Conservation (phyloP, 53 echinoderm and acorn worm genomes). For the Apostichopus leukothele region DNA sequence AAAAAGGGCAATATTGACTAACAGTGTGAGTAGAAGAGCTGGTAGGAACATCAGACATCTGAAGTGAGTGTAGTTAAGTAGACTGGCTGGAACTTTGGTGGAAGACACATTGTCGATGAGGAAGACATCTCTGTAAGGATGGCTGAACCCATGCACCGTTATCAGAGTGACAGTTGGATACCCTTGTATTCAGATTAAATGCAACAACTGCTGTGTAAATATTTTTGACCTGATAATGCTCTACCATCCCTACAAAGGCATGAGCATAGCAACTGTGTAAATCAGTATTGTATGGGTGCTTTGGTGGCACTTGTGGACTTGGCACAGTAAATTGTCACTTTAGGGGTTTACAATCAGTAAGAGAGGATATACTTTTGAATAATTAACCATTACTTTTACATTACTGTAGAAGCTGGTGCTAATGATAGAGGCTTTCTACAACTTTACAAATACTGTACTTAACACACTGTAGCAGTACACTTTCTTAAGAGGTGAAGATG, state of each 20-base stretch:
- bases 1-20: too few relatives aligned
- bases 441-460: neutral
- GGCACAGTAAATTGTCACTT: neutral
- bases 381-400: neutral
- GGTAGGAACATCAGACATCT: too few relatives aligned
- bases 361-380: neutral
- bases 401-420: neutral
- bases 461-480: too few relatives aligned
- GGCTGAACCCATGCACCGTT: neutral
- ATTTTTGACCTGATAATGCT: neutral
- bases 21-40: too few relatives aligned
- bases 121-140: neutral
- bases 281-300: neutral
- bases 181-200: neutral
- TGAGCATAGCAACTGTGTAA: neutral
- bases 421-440: neutral
- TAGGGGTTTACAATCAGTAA: neutral
- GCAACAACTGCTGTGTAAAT: neutral
- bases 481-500: too few relatives aligned
- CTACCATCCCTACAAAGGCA: neutral
- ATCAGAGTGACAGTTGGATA: neutral
- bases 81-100: neutral
- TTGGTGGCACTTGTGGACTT: neutral
- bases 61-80: neutral
- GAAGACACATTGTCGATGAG: neutral